Evolutionary conservation across 2,888 invertebrate genomes (phyloP).

Genomic region (Boloria selene): DNA sequence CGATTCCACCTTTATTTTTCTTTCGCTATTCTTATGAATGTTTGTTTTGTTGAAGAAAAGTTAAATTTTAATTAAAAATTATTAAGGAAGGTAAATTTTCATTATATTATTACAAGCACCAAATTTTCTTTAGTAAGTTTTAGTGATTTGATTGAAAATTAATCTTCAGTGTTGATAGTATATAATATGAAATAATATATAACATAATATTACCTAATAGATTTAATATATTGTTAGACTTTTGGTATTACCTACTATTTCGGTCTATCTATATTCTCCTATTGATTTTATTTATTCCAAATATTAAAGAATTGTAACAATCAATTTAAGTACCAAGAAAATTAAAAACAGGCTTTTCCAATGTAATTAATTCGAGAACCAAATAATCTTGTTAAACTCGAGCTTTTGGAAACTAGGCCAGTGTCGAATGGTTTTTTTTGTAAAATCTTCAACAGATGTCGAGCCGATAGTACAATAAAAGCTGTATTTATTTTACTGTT

Average conservation of each 20-base stretch:
- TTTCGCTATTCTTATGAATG: conserved; percentile 17
- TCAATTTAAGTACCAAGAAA: not conserved
- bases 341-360: conserved; percentile 8
- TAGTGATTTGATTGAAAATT: not conserved
- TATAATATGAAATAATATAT: too few relatives aligned
- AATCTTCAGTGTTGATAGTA: too few relatives aligned
- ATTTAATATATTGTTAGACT: too few relatives aligned
- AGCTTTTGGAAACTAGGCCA: conserved; percentile 8
- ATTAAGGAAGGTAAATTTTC: conserved; percentile 19
- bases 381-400: conserved; percentile 11
- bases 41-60: conserved; percentile 20
- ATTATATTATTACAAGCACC: not conserved
- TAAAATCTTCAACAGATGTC: conserved; percentile 7
- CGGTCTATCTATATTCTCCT: too few relatives aligned
- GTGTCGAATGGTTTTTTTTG: not conserved
- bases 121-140: not conserved
- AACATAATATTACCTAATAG: too few relatives aligned
- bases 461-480: conserved; percentile 13
- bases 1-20: conserved; percentile 6
- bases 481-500: conserved; percentile 7
- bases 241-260: too few relatives aligned
- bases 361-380: conserved; percentile 9
- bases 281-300: too few relatives aligned
- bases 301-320: too few relatives aligned
- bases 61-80: conserved; percentile 8